Evolutionary conservation across 2,113 vertebrate species (phyloP).

Genomic region (Crotophaga sulcirostris): DNA sequence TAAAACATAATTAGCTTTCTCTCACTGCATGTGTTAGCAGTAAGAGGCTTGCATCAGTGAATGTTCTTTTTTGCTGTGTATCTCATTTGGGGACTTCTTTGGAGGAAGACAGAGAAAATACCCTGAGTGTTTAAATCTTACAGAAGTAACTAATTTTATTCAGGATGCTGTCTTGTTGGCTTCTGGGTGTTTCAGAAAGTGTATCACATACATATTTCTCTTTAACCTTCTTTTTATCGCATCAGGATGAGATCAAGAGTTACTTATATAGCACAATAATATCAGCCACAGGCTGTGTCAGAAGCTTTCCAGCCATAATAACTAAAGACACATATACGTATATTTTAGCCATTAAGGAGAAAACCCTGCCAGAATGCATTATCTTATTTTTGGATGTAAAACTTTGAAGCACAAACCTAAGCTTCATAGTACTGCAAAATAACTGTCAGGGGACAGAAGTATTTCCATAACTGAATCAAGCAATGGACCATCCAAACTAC

Average conservation of each 20-base stretch:
- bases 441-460: background rate
- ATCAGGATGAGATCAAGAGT: slow-evolving; percentile 42
- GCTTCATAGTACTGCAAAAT: background rate
- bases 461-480: slow-evolving; percentile 40
- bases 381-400: slow-evolving; percentile 41
- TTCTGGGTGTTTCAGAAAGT: slow-evolving; percentile 1
- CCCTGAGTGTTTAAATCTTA: background rate
- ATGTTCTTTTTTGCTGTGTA: background rate
- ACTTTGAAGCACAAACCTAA: slow-evolving; percentile 42
- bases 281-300: slow-evolving; percentile 52
- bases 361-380: slow-evolving; percentile 60
- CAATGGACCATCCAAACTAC: background rate
- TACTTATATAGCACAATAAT: slow-evolving; percentile 44
- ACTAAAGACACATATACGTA: slow-evolving; percentile 31
- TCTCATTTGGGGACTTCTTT: background rate
- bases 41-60: background rate
- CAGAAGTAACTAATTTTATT: background rate
- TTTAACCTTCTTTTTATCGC: slow-evolving; percentile 49
- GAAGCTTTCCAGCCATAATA: slow-evolving; percentile 36
- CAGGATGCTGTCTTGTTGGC: background rate
- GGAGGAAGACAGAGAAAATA: background rate
- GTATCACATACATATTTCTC: background rate
- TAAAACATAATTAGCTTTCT: background rate
- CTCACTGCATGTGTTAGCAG: fast-evolving
- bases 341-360: slow-evolving; percentile 57